phyloP scores from a whole-genome alignment of 2,888 invertebrate genomes.

The Amblyjoppa fuscipennis region DNA sequence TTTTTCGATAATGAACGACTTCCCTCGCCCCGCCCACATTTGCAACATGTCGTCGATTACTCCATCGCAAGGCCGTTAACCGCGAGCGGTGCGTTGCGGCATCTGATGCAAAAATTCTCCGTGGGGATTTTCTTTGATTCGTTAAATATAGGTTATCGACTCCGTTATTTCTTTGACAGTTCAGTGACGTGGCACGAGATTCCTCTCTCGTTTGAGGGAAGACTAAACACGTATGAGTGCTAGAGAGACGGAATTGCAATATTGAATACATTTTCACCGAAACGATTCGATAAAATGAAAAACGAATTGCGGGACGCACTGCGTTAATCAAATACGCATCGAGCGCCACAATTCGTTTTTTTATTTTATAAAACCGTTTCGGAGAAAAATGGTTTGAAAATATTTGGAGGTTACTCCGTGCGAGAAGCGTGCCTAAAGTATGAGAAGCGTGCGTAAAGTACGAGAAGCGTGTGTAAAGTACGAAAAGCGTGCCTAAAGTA shows the following conservation, averaged over 20 bases:
- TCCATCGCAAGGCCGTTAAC: conserved; percentile 27
- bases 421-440: too few species aligned
- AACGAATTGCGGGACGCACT: background rate
- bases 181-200: conserved; percentile 1
- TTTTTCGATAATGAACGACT: background rate
- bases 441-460: too few species aligned
- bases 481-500: too few species aligned
- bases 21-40: background rate
- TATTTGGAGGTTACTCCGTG: too few species aligned
- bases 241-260: too few species aligned
- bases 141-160: conserved; percentile 6
- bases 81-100: background rate
- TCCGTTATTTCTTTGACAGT: background rate
- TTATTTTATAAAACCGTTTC: background rate
- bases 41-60: conserved; percentile 7
- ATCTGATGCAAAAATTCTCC: conserved; percentile 26
- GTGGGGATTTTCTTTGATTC: conserved; percentile 5
- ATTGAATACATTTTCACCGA: too few species aligned
- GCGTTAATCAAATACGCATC: too few species aligned
- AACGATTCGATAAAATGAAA: too few species aligned
- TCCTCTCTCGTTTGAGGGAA: background rate
- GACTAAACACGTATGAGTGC: too few species aligned
- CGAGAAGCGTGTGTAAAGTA: too few species aligned
- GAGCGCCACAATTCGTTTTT: too few species aligned
- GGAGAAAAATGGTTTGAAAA: too few species aligned